Evolutionary conservation across 2,888 invertebrate species (phyloP).

Genomic region (Magallana nippona): DNA sequence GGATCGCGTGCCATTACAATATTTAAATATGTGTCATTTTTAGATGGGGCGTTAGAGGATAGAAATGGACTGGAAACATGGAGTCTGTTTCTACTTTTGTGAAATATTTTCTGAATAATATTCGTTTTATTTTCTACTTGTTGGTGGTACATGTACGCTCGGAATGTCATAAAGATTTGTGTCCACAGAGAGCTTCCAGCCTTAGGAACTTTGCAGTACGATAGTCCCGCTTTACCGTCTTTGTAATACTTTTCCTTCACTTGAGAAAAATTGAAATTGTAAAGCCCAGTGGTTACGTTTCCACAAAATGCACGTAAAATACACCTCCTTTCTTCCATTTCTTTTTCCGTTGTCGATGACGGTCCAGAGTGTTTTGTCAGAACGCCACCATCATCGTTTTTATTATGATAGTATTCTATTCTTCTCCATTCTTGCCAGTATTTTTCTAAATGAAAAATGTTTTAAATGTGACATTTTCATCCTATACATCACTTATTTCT

Average conservation of each 20-base stretch:
- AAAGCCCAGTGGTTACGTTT: background rate
- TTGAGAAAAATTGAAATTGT: slow-evolving; percentile 37
- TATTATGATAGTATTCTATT: background rate
- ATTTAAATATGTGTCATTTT: background rate
- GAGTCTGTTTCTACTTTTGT: background rate
- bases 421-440: too few species aligned
- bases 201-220: slow-evolving; percentile 40
- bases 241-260: slow-evolving; percentile 18
- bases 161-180: slow-evolving; percentile 19
- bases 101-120: background rate
- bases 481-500: too few species aligned
- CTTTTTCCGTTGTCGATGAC: background rate
- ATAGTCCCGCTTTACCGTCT: background rate
- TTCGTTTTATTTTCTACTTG: background rate
- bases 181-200: slow-evolving; percentile 38
- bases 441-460: too few species aligned
- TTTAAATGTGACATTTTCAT: too few species aligned
- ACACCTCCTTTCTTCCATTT: background rate
- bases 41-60: background rate
- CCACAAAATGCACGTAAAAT: background rate
- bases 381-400: background rate
- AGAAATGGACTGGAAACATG: slow-evolving; percentile 1
- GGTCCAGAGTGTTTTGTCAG: background rate
- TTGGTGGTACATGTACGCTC: background rate
- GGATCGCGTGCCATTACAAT: slow-evolving; percentile 26